Evolutionary conservation across 2,888 invertebrate genomes (phyloP), one percentile per base, ranked within the genome.

Genomic region (Oscheius sp.): DNA sequence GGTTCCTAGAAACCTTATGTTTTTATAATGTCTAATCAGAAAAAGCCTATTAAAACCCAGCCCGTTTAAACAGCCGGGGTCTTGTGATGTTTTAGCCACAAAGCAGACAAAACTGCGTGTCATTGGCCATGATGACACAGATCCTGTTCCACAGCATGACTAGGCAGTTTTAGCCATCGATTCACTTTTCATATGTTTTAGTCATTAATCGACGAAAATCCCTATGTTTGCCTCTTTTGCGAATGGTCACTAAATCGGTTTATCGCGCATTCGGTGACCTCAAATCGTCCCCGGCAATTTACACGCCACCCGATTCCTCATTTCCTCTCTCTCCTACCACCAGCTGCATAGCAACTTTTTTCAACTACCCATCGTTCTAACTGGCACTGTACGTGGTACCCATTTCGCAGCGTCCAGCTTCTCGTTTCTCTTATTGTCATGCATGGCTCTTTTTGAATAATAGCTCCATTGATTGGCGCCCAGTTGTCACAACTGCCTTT

Each of bases 231-330:
- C 6, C 29, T 52, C 66, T 27, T 43, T 61, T 35, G 35, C 35
- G 35, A n/a, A 35, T 52, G 66, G 66, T 52, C 66, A 66, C 49
- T 29, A 66, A 66, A 66, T 49, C 66, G 66, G 66, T 66, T 66
- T 66, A 66, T 66, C 66, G 66, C 66, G 66, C 66, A 66, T 66
- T 66, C 29, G 29, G 35, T 66, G 66, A 66, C 66, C 66, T 66
- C 66, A 66, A 66, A 66, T 25, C 66, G 61, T 41, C 61, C 35
- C 52, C 66, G 25, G 66, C 52, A 66, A 66, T 66, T 66, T 64
- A 64, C 64, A 49, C 66, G 66, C n/a, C 52, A n/a, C 23, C 45
- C 21, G 12, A 13, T 2, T 46, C 45, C 18, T 16, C 43, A 12
- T 13, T n/a, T 9, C 43, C 66, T 27, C 66, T 18, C 16, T 1